Evolutionary conservation across 2,113 vertebrate species (phyloP), one percentile per base, ranked within the genome.

Genomic region (Morone chrysops): DNA sequence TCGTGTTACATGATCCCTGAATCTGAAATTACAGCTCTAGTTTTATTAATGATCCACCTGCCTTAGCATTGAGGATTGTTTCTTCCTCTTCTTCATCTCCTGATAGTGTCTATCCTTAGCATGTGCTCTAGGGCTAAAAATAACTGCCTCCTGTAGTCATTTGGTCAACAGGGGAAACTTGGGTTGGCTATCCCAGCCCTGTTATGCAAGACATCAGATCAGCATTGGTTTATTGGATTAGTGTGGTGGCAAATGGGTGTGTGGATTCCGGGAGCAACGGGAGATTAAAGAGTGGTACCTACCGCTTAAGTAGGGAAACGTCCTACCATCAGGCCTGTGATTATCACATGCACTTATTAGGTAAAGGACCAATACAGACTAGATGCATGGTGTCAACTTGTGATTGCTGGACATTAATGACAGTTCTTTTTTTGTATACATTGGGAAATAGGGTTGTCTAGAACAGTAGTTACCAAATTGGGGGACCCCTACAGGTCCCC

Each of bases 161-260:
- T 74, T 79, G 81, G 86, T 91, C 89, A 84, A 65, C 2, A 25
- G 75, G 86, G 78, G 62, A 75, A 80, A 70, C 65, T 85, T 18
- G 71, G 86, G 62, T 73, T 75, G 86, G 20, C 87, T 80, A 77
- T 89, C 86, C 82, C 66, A 17, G 84, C 60, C 47, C 60, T 70
- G 83, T 94, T 92, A 92, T 61, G 82, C 78, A 93, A 94, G 72
- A 92, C 76, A 74, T 93, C 84, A 76, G 72, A 70, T 83, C 67
- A 83, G 69, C 47, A 85, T 81, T 87, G 84, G 80, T 62, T 82
- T 93, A 93, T 79, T 92, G 90, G 91, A 94, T 94, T 92, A 94
- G 78, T 40, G 8, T 60, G 45, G 71, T 68, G 70, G 85, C 79
- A 79, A 86, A 78, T 82, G 70, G 72, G 17, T 72, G 60, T 25